Evolutionary conservation across 2,797 vertebrate species (phyloP).

Genomic region (Erethizon dorsatum): DNA sequence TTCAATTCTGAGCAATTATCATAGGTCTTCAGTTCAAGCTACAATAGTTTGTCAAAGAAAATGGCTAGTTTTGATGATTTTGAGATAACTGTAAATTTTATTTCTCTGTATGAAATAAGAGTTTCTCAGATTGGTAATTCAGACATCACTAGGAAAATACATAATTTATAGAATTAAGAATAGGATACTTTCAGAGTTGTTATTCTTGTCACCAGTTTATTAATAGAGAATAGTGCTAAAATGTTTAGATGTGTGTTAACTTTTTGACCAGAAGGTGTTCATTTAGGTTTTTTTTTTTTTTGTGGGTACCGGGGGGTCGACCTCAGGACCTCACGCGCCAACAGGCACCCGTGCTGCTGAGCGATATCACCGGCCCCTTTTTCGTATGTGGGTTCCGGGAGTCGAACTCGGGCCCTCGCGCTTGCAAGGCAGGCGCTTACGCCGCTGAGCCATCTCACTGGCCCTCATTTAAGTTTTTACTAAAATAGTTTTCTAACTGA

Average conservation of each 20-base stretch:
- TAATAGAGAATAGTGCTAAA: background rate
- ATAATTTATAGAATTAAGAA: conserved; percentile 49
- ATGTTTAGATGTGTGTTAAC: background rate
- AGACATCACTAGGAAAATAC: background rate
- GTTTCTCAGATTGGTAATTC: background rate
- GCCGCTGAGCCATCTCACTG: too few relatives aligned
- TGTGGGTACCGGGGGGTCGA: too few relatives aligned
- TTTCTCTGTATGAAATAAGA: conserved; percentile 37
- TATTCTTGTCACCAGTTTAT: conserved; percentile 25
- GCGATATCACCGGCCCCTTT: too few relatives aligned
- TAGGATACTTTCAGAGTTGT: background rate
- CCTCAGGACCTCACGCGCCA: too few relatives aligned
- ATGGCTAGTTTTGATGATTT: background rate
- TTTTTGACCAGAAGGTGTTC: background rate
- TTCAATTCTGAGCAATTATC: conserved; percentile 27
- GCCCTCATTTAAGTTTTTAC: background rate
- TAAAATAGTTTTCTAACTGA: conserved; percentile 23
- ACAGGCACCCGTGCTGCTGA: too few relatives aligned
- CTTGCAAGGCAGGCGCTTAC: too few relatives aligned
- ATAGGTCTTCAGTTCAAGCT: conserved; percentile 14
- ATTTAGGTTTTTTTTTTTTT: conserved; percentile 25
- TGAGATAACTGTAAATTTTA: conserved; percentile 16
- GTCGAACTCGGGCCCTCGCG: too few relatives aligned
- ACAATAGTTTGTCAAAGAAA: background rate
- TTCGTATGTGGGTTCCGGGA: too few relatives aligned